Base-by-base conservation (phyloP, 2,113 vertebrate genomes). In the Corythornis vintsioides region DNA sequence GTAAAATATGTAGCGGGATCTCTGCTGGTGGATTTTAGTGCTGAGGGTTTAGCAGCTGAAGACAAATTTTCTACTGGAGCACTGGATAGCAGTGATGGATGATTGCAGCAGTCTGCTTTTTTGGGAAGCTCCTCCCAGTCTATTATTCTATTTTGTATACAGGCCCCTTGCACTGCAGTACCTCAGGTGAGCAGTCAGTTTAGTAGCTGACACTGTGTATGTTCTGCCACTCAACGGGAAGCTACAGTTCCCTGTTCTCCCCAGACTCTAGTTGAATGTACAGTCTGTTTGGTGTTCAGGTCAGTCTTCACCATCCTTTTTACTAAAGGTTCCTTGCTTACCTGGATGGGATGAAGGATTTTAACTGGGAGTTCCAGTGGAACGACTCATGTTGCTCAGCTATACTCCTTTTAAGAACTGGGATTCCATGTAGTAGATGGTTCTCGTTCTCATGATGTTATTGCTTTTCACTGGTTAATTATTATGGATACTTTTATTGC, bases 1-100 rank as follows among this genome's bases (percentile, higher is more conserved):
- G 96, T 94, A 97, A 91, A 95, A 90, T 40, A 75, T 67, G 55
- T 83, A 94, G 86, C 31, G 12, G 75, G 89, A 70, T 96, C 90
- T 90, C 69, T 82, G 21, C 78, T 67, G 48, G 53, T 81, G 72
- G 69, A 9, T 81, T 92, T 89, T 77, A 94, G 75, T 77, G 78
- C 71, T 85, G 75, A 86, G 83, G 48, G 40, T 43, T 90, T 9
- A 89, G 92, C 89, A 93, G 63, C 87, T 48, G 15, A 71, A 33
- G 38, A 26, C 31, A 55, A 5, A 29, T 66, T 71, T 82, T 71
- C 71, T 55, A 1, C 78, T 70, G 94, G 74, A 83, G 92, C 90
- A 7, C 74, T 92, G 7, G 20, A 52, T 10, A 40, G 83, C 92
- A 89, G 93, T 79, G 88, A 24, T 26, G 50, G 33, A 7, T 79